Evolutionary conservation across 2,113 vertebrate species (phyloP).

Genomic region (Dipodomys merriami): DNA sequence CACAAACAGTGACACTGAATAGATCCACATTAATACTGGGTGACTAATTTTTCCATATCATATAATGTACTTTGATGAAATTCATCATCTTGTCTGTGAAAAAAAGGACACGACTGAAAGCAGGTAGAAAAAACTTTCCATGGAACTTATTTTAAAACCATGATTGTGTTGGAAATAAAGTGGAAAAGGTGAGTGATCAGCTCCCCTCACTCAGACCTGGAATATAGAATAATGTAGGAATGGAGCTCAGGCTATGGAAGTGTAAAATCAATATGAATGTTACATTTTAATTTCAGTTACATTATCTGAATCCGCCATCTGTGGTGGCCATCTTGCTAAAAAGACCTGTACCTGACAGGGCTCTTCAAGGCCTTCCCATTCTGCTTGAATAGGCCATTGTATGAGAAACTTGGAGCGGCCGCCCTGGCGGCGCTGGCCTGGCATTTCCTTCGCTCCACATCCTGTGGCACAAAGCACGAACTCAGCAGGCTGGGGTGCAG

Average conservation of each 20-base stretch:
- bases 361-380: constrained; percentile 69
- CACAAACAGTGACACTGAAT: not conserved
- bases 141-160: constrained; percentile 56
- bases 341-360: constrained; percentile 69
- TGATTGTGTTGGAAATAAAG: not conserved
- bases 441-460: constrained; percentile 71
- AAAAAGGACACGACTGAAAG: not conserved
- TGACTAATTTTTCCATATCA: not conserved
- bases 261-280: not conserved
- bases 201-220: not conserved
- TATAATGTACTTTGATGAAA: constrained; percentile 51
- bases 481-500: constrained; percentile 77
- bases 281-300: constrained; percentile 27
- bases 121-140: constrained; percentile 27
- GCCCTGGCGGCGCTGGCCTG: constrained; percentile 66
- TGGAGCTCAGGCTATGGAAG: not conserved
- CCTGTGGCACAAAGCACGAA: constrained; percentile 76
- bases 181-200: not conserved
- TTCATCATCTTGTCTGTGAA: not conserved
- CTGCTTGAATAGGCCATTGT: constrained; percentile 76
- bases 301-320: constrained; percentile 67
- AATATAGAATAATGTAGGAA: not conserved
- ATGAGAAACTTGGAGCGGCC: constrained; percentile 67
- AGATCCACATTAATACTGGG: not conserved
- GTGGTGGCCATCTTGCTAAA: constrained; percentile 77